Conservation (phyloP, 2,888 invertebrate genomes). For the Agrilus biguttatus region DNA sequence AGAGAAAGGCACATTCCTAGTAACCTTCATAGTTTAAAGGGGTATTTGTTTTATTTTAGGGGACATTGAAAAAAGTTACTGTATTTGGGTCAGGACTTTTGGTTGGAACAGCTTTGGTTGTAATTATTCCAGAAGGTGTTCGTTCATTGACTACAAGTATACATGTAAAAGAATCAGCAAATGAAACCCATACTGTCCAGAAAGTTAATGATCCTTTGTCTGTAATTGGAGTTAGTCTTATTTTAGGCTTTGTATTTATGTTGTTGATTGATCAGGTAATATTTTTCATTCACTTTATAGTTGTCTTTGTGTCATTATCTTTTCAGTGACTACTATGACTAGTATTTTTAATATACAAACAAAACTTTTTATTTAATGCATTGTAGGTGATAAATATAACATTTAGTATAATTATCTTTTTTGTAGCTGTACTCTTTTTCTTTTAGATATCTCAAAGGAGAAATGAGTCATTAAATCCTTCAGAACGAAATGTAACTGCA, state of each 20-base stretch:
- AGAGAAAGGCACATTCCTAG: neutral
- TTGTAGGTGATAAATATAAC: neutral
- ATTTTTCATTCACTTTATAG: neutral
- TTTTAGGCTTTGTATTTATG: slow-evolving; percentile 96
- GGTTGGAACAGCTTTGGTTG: slow-evolving; percentile 93
- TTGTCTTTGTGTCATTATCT: too few species aligned
- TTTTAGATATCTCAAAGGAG: slow-evolving; percentile 34
- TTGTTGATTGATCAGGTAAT: slow-evolving; percentile 75
- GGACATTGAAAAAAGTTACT: slow-evolving; percentile 84
- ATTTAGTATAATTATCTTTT: neutral
- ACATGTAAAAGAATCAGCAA: slow-evolving; percentile 16
- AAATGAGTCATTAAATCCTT: slow-evolving; percentile 43
- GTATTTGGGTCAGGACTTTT: slow-evolving; percentile 93
- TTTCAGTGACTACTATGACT: too few species aligned
- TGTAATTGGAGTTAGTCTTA: slow-evolving; percentile 82
- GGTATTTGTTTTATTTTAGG: slow-evolving; percentile 38
- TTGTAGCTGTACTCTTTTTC: slow-evolving; percentile 7
- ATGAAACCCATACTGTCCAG: slow-evolving; percentile 30
- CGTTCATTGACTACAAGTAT: slow-evolving; percentile 44
- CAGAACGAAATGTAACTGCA: slow-evolving; percentile 74
- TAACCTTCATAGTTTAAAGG: too few species aligned
- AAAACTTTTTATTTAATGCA: too few species aligned
- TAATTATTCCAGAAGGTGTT: slow-evolving; percentile 98
- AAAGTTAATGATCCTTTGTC: slow-evolving; percentile 49
- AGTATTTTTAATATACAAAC: too few species aligned